Evolutionary conservation across 2,888 invertebrate genomes (phyloP).

Genomic region (Bursaphelenchus okinawaensis): DNA sequence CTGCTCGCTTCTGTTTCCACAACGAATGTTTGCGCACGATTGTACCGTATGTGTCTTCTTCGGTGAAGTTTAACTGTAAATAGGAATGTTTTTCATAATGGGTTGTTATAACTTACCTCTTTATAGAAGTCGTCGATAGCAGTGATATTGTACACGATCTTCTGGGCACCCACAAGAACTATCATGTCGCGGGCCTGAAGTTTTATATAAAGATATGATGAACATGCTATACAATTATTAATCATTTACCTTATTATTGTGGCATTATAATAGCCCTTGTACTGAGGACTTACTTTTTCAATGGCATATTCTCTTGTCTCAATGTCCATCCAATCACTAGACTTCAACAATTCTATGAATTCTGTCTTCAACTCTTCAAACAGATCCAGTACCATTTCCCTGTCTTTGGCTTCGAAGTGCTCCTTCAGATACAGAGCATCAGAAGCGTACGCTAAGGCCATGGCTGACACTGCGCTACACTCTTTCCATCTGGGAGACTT

Average conservation of each 20-base stretch:
- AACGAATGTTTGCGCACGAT: constrained; percentile 14
- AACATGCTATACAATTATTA: too few relatives aligned
- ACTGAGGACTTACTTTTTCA: not conserved
- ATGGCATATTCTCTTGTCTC: not conserved
- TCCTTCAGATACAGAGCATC: constrained; percentile 5
- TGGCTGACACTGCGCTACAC: constrained; percentile 2
- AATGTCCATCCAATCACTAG: constrained; percentile 14
- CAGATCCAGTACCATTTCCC: constrained; percentile 8
- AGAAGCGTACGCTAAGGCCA: constrained; percentile 4
- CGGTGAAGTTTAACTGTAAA: constrained; percentile 4
- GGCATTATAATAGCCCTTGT: too few relatives aligned
- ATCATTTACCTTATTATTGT: too few relatives aligned
- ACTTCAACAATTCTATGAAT: not conserved
- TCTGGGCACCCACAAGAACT: constrained; percentile 12
- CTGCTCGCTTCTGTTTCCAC: constrained; percentile 12
- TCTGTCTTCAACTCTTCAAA: not conserved
- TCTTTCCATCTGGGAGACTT: constrained; percentile 11
- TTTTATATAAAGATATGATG: not conserved
- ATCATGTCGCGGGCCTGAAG: not conserved
- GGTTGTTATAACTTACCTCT: not conserved
- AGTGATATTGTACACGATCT: constrained; percentile 15
- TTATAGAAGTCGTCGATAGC: constrained; percentile 13
- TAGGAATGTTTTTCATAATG: not conserved
- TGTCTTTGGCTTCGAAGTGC: not conserved
- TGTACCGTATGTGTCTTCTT: constrained; percentile 6